Evolutionary conservation across 2,797 vertebrate genomes (phyloP).

Genomic region (Synaphobranchus kaupii): DNA sequence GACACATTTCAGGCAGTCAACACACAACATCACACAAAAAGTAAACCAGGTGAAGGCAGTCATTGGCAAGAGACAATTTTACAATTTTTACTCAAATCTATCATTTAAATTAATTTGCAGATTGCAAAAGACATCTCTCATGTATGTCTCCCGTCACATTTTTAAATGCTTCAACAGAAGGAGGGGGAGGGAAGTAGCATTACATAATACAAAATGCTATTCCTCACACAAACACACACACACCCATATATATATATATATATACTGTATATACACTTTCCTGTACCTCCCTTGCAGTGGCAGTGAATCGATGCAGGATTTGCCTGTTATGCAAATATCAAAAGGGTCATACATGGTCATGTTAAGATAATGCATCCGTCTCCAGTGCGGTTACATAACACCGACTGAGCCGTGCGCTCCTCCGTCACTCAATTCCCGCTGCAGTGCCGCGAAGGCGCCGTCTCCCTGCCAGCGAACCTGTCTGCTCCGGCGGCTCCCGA

Average conservation of each 20-base stretch:
- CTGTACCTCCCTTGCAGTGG: background rate
- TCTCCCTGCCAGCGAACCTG: background rate
- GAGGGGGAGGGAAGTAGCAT: background rate
- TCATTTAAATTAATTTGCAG: background rate
- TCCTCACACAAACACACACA: background rate
- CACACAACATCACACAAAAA: no score
- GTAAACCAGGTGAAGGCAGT: background rate
- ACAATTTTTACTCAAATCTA: background rate
- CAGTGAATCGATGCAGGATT: background rate
- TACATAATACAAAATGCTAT: background rate
- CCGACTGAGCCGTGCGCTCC: background rate
- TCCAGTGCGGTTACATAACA: background rate
- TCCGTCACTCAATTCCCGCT: background rate
- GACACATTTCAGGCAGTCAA: background rate
- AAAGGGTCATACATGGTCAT: background rate
- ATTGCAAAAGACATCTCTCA: background rate
- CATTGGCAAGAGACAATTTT: background rate
- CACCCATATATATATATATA: no score
- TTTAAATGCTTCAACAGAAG: no score
- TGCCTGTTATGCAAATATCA: background rate
- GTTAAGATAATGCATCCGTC: conserved; percentile 1
- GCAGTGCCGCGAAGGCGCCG: background rate
- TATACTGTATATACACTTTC: no score
- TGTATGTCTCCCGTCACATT: no score
- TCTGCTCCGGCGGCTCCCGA: background rate